Base-by-base conservation (phyloP, 2,888 invertebrate species). In the Hirtodrosophila alboralis region DNA sequence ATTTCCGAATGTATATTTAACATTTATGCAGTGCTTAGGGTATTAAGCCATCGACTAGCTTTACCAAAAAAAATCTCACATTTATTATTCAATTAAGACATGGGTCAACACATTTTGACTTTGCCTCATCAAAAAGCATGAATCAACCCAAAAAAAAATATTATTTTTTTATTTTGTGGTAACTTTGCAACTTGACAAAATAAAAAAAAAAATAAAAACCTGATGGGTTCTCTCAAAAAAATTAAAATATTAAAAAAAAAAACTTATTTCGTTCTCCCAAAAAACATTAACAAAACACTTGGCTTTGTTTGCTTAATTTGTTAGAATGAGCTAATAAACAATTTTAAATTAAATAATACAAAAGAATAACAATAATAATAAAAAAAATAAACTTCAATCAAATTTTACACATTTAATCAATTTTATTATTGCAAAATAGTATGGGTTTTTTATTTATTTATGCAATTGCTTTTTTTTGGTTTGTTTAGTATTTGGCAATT, bases 291-390 rank as follows among this genome's bases (percentile, higher is more conserved):
- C 34, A 12, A 26, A 21, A 21, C 57, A 51, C 47, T 64, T 66
- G 27, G 36, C 14, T 33, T 56, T 73, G 48, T 73, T 67, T 67
- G 63, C 51, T 6, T 16, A 40, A 53, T 41, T 43, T 41, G 45
- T 67, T 70, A 65, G 64, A 53, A 57, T 41, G 48, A 14, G 51
- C 34, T 57, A 70, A 69, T 66, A 70, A 61, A 66, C 12, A 53
- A 40, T 45, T 62, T 62, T 56, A 62, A 65, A 59, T 62, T 44
- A 45, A 45, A 26, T 37, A 44, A 63, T n/a, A n/a, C n/a, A n/a
- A n/a, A n/a, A n/a, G n/a, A n/a, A n/a, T n/a, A n/a, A n/a, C n/a
- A n/a, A n/a, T n/a, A n/a, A n/a, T n/a, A n/a, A n/a, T n/a, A n/a
- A 40, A 36, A 43, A 30, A 30, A 36, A 21, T 33, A 12, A 23